Conservation (phyloP, 2,888 invertebrate species). For the Priocnemis perturbator region DNA sequence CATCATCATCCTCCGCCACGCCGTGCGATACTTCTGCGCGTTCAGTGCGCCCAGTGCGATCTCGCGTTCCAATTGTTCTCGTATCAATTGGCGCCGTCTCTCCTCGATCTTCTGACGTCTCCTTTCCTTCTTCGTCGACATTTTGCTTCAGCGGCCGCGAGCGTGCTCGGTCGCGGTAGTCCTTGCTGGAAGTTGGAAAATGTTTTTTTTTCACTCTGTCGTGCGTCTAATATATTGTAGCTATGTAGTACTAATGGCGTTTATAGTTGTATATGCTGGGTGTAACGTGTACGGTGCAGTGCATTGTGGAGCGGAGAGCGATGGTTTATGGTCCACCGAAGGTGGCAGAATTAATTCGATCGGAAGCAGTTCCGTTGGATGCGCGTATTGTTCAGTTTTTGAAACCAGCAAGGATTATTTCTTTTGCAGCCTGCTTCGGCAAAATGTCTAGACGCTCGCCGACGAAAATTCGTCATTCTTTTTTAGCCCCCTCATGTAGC, state of each 20-base stretch:
- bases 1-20: conserved; percentile 74
- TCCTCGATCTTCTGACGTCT: conserved; percentile 55
- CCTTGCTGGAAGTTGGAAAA: too few species aligned
- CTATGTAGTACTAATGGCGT: too few species aligned
- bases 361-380: too few species aligned
- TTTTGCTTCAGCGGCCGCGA: neutral
- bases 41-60: conserved; percentile 70
- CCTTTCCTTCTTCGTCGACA: conserved; percentile 21
- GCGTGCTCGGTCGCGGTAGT: too few species aligned
- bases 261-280: too few species aligned
- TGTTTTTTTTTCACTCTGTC: too few species aligned
- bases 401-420: neutral
- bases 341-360: too few species aligned
- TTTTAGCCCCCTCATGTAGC: neutral
- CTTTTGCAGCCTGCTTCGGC: neutral
- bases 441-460: neutral
- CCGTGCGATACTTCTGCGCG: conserved; percentile 63
- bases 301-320: too few species aligned
- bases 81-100: conserved; percentile 59
- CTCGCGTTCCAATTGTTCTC: conserved; percentile 71
- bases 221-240: too few species aligned
- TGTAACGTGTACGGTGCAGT: too few species aligned
- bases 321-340: too few species aligned
- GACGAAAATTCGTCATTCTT: neutral
- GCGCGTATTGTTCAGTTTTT: too few species aligned